phyloP scores from a whole-genome alignment of 2,113 vertebrate genomes.

The Notechis scutatus region DNA sequence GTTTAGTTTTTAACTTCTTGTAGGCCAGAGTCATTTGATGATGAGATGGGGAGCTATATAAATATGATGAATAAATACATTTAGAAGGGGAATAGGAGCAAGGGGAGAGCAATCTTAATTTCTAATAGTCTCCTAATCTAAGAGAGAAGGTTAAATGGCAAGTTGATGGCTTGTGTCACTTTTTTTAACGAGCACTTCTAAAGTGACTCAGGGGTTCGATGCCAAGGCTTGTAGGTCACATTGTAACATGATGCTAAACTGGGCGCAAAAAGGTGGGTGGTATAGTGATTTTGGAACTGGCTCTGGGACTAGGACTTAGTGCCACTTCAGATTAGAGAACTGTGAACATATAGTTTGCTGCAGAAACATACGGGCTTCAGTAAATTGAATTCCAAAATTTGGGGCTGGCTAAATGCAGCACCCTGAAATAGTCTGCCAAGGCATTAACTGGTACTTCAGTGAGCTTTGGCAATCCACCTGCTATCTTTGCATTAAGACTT shows the following conservation, averaged over 20 bases:
- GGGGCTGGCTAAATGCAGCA: background rate
- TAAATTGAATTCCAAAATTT: background rate
- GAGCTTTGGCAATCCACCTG: background rate
- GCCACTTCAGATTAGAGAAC: background rate
- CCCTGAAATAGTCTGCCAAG: background rate
- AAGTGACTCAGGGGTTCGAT: background rate
- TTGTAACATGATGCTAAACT: background rate
- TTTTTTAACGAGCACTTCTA: background rate
- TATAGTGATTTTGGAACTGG: background rate
- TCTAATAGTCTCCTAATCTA: background rate
- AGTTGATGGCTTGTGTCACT: background rate
- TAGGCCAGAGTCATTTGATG: background rate
- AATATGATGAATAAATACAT: background rate
- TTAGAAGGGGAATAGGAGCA: background rate
- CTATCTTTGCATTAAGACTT: background rate
- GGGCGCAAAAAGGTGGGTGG: background rate
- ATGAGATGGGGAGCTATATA: background rate
- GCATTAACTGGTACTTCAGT: background rate
- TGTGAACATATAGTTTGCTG: background rate
- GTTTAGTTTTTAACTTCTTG: background rate
- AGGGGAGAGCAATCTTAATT: background rate
- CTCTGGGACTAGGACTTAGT: background rate
- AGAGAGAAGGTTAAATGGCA: background rate
- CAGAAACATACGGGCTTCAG: background rate
- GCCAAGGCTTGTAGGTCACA: slow-evolving; percentile 12